Evolutionary conservation across 2,797 vertebrate species (phyloP).

Genomic region (Acanthopagrus latus): DNA sequence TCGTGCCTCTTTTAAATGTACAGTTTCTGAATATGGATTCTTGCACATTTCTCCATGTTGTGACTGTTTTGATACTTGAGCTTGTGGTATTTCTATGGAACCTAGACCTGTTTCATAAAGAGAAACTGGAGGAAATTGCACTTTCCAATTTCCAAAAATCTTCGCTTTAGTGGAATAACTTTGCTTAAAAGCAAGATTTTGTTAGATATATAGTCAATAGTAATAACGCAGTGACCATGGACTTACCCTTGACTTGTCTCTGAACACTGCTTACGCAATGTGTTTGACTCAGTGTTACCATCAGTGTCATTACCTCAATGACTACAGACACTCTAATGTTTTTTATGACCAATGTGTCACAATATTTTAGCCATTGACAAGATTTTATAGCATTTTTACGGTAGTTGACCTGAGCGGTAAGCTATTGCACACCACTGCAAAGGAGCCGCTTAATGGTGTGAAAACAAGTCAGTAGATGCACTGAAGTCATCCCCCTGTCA

Average conservation of each 20-base stretch:
- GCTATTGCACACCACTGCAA: background rate
- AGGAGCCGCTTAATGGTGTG: constrained; percentile 9
- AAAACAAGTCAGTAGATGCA: background rate
- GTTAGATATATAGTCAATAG: too few species aligned
- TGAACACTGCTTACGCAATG: constrained; percentile 22
- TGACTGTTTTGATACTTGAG: too few species aligned
- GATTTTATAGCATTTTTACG: constrained; percentile 2
- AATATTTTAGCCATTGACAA: background rate
- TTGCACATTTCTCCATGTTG: too few species aligned
- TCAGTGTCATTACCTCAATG: constrained; percentile 19
- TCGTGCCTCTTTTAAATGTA: too few species aligned
- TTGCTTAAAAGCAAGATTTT: too few species aligned
- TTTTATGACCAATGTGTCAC: constrained; percentile 14
- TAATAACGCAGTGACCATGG: background rate
- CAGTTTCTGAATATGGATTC: too few species aligned
- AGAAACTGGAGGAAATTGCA: too few species aligned
- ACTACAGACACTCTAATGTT: constrained; percentile 1
- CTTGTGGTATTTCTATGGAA: too few species aligned
- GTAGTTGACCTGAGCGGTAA: background rate
- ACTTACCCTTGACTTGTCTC: constrained; percentile 37
- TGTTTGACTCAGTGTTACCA: constrained; percentile 26
- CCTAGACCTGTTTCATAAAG: too few species aligned
- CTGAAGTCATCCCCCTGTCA: constrained; percentile 6
- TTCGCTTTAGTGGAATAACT: too few species aligned
- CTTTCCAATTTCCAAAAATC: too few species aligned